A percentile compares a stretch with the other conserved stretches of the same genome.
Evolutionary conservation across 2,113 vertebrate genomes (phyloP).

Genomic region (Melozone crissalis): DNA sequence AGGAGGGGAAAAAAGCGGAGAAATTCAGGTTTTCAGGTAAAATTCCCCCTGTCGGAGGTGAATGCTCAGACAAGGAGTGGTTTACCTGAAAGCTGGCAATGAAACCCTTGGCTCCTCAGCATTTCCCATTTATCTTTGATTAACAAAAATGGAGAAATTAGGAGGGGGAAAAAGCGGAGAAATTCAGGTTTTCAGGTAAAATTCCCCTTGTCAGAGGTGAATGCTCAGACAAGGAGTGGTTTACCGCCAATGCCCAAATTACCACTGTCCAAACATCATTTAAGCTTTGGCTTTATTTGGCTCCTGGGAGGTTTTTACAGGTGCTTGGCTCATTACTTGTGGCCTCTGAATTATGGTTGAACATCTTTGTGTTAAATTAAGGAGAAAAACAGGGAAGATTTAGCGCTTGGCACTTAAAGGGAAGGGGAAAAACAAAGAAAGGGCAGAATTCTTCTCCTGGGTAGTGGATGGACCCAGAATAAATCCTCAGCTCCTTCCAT

Average conservation of each 20-base stretch:
- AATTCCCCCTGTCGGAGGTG: fast-evolving
- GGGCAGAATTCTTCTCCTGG: neutral
- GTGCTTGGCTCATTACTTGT: neutral
- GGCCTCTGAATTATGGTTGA: neutral
- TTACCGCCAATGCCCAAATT: neutral
- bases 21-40: fast-evolving
- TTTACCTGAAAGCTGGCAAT: neutral
- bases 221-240: neutral
- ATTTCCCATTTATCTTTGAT: neutral
- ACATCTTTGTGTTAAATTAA: neutral
- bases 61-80: neutral
- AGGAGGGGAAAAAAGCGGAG: neutral
- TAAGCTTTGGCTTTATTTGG: neutral
- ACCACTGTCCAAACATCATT: neutral
- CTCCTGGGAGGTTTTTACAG: neutral
- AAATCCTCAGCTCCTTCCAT: neutral
- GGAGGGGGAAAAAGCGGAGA: neutral
- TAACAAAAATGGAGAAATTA: neutral
- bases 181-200: fast-evolving
- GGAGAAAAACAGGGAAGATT: neutral
- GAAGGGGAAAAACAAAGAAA: neutral
- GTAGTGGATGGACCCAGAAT: neutral
- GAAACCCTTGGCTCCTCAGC: neutral
- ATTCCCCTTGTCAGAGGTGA: fast-evolving
- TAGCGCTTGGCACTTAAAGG: neutral